phyloP scores from a whole-genome alignment of 2,113 vertebrate species.

The Melanocharis versteri region DNA sequence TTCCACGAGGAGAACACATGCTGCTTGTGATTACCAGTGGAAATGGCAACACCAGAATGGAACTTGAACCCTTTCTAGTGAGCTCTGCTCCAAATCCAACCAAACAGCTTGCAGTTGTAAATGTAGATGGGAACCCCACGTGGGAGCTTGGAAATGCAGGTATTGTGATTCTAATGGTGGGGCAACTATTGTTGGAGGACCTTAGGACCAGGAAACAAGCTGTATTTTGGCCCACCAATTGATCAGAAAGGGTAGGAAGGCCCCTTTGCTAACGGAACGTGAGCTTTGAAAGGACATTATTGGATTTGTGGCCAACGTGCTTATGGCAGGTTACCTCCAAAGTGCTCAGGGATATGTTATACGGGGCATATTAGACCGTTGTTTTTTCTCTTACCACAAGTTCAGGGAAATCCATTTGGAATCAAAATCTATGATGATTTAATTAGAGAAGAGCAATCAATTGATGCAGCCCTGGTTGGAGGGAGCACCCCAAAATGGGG shows the following conservation, averaged over 20 bases:
- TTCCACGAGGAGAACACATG: neutral
- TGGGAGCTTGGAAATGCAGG: neutral
- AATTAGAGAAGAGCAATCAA: too few relatives aligned
- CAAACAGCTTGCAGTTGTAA: neutral
- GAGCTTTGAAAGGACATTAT: neutral
- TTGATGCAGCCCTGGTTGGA: too few relatives aligned
- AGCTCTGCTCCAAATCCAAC: neutral
- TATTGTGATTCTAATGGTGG: too few relatives aligned
- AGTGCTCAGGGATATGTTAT: too few relatives aligned
- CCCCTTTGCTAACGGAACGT: fast-evolving
- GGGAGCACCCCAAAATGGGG: too few relatives aligned
- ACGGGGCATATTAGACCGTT: too few relatives aligned
- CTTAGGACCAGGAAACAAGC: neutral
- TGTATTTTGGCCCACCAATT: neutral
- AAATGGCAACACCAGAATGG: neutral
- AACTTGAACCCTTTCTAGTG: neutral
- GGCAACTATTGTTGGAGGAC: too few relatives aligned
- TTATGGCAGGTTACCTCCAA: too few relatives aligned
- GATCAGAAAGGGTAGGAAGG: neutral
- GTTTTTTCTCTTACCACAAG: too few relatives aligned
- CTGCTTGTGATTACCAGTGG: neutral
- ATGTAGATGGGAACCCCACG: neutral
- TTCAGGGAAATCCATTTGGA: too few relatives aligned
- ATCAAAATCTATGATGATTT: too few relatives aligned
- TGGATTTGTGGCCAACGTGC: too few relatives aligned